Evolutionary conservation across 2,888 invertebrate species (phyloP).

Genomic region (Harpagoxenus sublaevis): DNA sequence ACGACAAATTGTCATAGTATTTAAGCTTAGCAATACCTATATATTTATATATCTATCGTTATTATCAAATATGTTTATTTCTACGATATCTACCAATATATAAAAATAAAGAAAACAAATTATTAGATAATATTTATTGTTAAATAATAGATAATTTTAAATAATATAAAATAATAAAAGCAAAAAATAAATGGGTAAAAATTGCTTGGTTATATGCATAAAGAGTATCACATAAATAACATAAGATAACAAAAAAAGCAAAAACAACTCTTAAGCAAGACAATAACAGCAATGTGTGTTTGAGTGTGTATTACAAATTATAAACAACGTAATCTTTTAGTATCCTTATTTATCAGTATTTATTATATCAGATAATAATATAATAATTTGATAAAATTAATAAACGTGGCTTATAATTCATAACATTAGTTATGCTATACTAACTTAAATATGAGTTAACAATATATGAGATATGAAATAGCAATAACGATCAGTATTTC

Average conservation of each 20-base stretch:
- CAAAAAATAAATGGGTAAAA: not conserved
- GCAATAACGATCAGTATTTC: constrained; percentile 30
- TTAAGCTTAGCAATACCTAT: not conserved
- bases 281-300: not conserved
- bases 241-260: constrained; percentile 6
- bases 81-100: not conserved
- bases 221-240: not conserved
- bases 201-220: not conserved
- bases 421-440: not conserved
- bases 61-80: too few relatives aligned
- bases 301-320: constrained; percentile 17
- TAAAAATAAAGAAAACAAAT: not conserved
- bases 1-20: not conserved
- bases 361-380: constrained; percentile 2
- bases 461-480: not conserved
- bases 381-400: constrained; percentile 6
- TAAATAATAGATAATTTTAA: not conserved
- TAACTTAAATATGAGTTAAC: constrained; percentile 2
- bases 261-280: constrained; percentile 19
- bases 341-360: not conserved
- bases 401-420: constrained; percentile 30
- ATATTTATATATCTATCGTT: too few relatives aligned
- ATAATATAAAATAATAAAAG: not conserved
- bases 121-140: not conserved
- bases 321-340: constrained; percentile 6